phyloP scores from a whole-genome alignment of 92 coral and sea anemone species.

The Heliopora coerulea region DNA sequence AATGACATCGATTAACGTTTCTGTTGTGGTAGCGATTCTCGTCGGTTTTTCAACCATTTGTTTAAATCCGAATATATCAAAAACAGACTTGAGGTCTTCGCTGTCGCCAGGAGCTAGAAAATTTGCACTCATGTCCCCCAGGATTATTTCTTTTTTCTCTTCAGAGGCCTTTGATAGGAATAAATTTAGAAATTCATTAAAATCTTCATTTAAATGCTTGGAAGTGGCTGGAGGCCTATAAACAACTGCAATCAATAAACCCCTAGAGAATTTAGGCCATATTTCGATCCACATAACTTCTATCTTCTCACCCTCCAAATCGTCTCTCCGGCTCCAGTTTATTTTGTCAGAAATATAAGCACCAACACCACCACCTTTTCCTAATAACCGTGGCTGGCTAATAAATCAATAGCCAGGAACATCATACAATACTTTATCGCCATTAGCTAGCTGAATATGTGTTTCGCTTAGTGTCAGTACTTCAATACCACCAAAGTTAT shows the following conservation, averaged over 20 bases:
- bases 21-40: conserved; percentile 11
- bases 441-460: conserved; percentile 15
- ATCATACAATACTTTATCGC: conserved; percentile 3
- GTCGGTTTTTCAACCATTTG: conserved; percentile 30
- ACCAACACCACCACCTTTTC: conserved; percentile 53
- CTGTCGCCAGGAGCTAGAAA: too few relatives aligned
- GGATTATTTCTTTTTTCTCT: conserved; percentile 23
- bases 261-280: conserved; percentile 33
- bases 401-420: conserved; percentile 42
- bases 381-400: conserved; percentile 42
- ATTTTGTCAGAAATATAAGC: conserved; percentile 29
- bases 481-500: conserved; percentile 10
- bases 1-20: too few relatives aligned
- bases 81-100: conserved; percentile 30
- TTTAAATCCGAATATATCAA: conserved; percentile 19
- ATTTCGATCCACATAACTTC: conserved; percentile 7
- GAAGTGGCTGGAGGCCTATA: too few relatives aligned
- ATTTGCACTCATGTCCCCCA: conserved; percentile 43
- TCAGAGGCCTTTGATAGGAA: conserved; percentile 14
- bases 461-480: conserved; percentile 28
- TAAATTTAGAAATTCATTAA: too few relatives aligned
- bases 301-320: conserved; percentile 9
- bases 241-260: conserved; percentile 38
- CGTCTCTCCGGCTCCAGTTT: conserved; percentile 20
- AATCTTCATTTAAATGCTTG: too few relatives aligned